Base-by-base conservation (phyloP, 2,113 vertebrate genomes). In the Phyllostomus discolor region DNA sequence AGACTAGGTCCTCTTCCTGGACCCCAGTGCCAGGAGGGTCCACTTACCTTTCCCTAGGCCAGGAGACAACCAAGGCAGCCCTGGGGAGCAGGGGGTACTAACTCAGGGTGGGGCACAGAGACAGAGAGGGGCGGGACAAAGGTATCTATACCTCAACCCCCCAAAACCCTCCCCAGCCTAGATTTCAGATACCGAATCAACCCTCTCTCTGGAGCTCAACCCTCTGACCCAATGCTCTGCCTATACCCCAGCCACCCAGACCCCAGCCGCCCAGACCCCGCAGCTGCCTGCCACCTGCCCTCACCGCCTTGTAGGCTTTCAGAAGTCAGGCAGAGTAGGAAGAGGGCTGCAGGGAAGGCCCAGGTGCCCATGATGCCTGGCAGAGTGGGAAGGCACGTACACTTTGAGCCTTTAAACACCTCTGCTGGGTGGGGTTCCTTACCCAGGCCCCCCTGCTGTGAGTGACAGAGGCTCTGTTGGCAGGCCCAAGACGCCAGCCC, bases 291-390 rank as follows among this genome's bases (percentile, higher is more conserved):
- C 19, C 24, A 3, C 41, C 16, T 0, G 7, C 33, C 57, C 96
- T 97, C 88, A 97, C 97, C 85, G 1, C 97, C 97, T 76, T 98
- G 96, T 26, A 94, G 82, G 64, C 90, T 97, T 41, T 92, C 88
- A 2, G 94, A 64, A 75, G 73, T 88, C 95, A 96, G 54, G 82
- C 95, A 86, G 43, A 97, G 90, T 48, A 98, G 82, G 20, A 97
- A 48, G 11, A 95, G 91, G 22, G 92, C 76, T 0, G 11, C 0
- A 4, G 52, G 54, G 67, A 91, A 50, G 84, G 50, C 48, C 84
- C 82, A 41, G 69, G 69, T 9, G 57, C 88, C 90, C 97, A 97
- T 98, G 84, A n/a, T 78, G 92, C 73, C 17, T 4, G 28, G 73
- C 4, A 8, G 87, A 69, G 28, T 90, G 46, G 70, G 62, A 95